Percentiles rank a stretch among this genome's conserved stretches.
phyloP scores from a whole-genome alignment of 37 sponge, comb jelly and placozoan genomes.

The Corticium candelabrum region DNA sequence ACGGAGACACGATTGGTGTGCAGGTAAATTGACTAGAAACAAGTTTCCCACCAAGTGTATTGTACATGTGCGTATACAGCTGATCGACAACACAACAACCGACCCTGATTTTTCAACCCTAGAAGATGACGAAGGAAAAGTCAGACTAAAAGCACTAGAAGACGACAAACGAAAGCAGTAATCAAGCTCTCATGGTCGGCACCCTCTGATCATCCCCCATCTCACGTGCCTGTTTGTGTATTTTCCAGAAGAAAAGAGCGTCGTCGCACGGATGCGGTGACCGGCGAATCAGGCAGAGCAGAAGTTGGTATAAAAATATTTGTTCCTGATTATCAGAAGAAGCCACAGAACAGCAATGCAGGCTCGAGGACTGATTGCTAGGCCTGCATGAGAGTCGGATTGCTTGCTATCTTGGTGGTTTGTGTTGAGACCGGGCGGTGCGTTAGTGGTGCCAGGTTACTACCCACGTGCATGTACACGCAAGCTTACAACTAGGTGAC shows the following conservation, averaged over 20 bases:
- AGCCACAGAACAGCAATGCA: too few relatives aligned
- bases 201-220: too few relatives aligned
- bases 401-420: too few relatives aligned
- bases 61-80: conserved; percentile 25
- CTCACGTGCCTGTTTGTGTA: not conserved
- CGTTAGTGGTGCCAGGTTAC: too few relatives aligned
- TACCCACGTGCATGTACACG: too few relatives aligned
- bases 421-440: too few relatives aligned
- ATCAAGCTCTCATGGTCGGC: not conserved
- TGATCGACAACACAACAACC: conserved; percentile 30
- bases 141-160: conserved; percentile 36
- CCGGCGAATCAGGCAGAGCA: too few relatives aligned
- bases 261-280: not conserved
- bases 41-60: not conserved
- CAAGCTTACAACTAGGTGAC: too few relatives aligned
- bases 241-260: not conserved
- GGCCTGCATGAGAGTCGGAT: too few relatives aligned
- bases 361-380: too few relatives aligned
- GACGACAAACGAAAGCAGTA: conserved; percentile 64
- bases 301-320: conserved; percentile 68
- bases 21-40: conserved; percentile 28
- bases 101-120: conserved; percentile 41
- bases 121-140: conserved; percentile 44
- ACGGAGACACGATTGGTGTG: conserved; percentile 64
- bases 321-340: conserved; percentile 42